These are phyloP conservation scores for Pelochelys cantorii DNA, from an alignment of 2,797 vertebrate genomes.

Conservation along the genomic window DNA sequence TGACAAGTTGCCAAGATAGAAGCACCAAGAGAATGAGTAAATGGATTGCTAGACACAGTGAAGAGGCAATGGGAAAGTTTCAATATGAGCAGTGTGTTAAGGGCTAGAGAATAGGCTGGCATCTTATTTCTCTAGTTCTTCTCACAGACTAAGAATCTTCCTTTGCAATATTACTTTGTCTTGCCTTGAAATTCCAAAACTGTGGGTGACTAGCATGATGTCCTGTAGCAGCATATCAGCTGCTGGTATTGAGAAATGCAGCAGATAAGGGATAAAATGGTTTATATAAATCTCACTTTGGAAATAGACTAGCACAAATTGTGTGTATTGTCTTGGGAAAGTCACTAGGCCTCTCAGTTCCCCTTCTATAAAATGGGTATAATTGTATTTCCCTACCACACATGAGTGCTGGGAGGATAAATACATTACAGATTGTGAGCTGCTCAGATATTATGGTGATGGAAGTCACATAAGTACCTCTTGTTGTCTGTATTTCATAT, in stretches of 20 bases:
- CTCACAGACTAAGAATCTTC: neutral
- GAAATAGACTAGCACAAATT: neutral
- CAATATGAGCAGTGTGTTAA: neutral
- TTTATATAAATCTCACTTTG: neutral
- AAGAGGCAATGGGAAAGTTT: neutral
- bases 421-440: too few relatives aligned
- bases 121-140: neutral
- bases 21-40: neutral
- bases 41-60: neutral
- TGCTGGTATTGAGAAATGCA: too few relatives aligned
- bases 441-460: too few relatives aligned
- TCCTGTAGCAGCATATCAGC: neutral
- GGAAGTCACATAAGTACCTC: too few relatives aligned
- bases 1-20: neutral
- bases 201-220: neutral
- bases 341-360: too few relatives aligned
- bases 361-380: too few relatives aligned
- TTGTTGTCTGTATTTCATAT: too few relatives aligned
- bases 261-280: neutral
- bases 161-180: neutral
- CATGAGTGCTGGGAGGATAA: too few relatives aligned
- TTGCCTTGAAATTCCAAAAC: neutral
- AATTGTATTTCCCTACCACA: too few relatives aligned
- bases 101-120: neutral
- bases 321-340: too few relatives aligned